Evolutionary conservation across 2,888 invertebrate genomes (phyloP).

Genomic region (Tetanocera ferruginea): DNA sequence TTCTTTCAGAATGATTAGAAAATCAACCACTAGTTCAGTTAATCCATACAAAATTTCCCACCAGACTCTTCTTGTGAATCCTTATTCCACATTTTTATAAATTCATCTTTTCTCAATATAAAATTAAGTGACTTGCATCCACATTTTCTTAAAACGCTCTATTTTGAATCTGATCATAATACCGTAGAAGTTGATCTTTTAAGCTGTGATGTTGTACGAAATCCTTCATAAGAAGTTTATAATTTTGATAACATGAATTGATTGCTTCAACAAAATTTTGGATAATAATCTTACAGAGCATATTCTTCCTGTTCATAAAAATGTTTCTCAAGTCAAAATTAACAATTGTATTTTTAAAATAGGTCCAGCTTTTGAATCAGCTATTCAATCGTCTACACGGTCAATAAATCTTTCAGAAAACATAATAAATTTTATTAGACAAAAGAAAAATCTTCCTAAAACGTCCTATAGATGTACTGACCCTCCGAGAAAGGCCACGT

Average conservation of each 20-base stretch:
- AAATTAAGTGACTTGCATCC: neutral
- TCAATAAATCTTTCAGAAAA: neutral
- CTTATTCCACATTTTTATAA: neutral
- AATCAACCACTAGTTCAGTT: neutral
- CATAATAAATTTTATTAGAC: neutral
- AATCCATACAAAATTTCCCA: neutral
- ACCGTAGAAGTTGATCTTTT: neutral
- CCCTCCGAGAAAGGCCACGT: neutral
- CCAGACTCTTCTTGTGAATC: neutral
- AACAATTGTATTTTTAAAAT: neutral
- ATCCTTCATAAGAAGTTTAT: neutral
- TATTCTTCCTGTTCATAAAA: neutral
- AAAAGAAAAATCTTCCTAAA: neutral
- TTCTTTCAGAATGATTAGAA: neutral
- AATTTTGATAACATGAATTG: neutral
- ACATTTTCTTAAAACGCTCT: neutral
- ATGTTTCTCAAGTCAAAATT: neutral
- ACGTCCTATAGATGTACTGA: neutral
- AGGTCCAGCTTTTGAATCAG: neutral
- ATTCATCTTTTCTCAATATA: neutral
- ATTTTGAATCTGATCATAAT: neutral
- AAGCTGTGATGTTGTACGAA: too few species aligned
- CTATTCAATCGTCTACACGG: neutral
- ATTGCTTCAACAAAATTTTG: neutral
- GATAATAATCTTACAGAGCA: neutral